Base-by-base conservation (phyloP, 2,797 vertebrate species). In the Hapalemur alaotrensis region DNA sequence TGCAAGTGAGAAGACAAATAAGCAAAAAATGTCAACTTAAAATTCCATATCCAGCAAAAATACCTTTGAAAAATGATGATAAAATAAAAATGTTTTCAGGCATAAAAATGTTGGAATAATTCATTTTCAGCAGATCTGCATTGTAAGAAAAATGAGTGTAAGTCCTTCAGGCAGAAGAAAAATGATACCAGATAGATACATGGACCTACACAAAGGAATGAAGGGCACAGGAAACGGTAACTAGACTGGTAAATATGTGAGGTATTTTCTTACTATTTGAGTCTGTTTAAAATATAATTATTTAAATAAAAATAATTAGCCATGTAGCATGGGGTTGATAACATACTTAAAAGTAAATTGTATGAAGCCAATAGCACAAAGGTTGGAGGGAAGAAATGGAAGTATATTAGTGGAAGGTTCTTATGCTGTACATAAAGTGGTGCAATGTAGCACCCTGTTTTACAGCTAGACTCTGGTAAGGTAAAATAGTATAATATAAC, bases 81-180 rank as follows among this genome's bases (percentile, higher is more conserved):
- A 43, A 79, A 83, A 59, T 59, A 30, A 78, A 91, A 96, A 79
- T 59, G 20, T 52, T 87, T 91, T 84, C 35, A 91, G 83, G 13
- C 48, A n/a, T 72, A n/a, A 1, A 52, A 61, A 79, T n/a, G 25
- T 57, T 73, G 57, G 30, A 73, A 84, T 83, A 72, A 23, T 48
- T 63, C 32, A 85, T 83, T 65, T 48, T 54, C 28, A 78, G 12
- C 30, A 63, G 54, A 20, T 52, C 54, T 83, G 46, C 5, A 57
- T 4, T 25, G 2, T 50, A 48, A 65, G 52, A 52, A 91, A 88
- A 88, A 83, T 79, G 22, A 67, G 65, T 57, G 59, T 28, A 72
- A 79, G 41, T 73, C 30, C 54, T 73, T 35, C 11, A 83, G 30
- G 30, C 38, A 76, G 75, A 93, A 82, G 38, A 82, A 86, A 87